These are phyloP conservation scores for Acanthosepion pharaonis DNA, from an alignment of 2,888 invertebrate species.

Conservation along the genomic window DNA sequence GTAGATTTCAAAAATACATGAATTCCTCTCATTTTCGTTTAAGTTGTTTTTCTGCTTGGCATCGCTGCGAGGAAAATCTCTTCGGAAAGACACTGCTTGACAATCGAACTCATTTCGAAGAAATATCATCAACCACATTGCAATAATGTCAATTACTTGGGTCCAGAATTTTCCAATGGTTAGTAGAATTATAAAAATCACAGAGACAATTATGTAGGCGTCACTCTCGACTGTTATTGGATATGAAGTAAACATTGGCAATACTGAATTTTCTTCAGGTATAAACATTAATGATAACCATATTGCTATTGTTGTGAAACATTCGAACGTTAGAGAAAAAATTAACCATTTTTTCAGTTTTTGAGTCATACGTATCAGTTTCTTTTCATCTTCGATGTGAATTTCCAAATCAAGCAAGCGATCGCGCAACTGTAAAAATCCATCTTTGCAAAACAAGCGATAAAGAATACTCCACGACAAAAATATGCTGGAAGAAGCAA, in stretches of 20 bases:
- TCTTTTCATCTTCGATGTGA: not conserved
- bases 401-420: not conserved
- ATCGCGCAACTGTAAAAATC: not conserved
- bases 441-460: not conserved
- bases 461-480: not conserved
- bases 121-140: not conserved
- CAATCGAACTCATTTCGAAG: not conserved
- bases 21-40: not conserved
- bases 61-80: not conserved
- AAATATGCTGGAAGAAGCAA: not conserved
- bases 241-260: not conserved
- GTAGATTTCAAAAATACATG: not conserved
- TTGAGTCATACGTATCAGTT: not conserved
- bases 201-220: not conserved
- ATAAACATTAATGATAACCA: not conserved
- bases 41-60: not conserved
- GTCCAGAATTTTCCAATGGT: not conserved
- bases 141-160: not conserved
- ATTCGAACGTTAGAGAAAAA: not conserved
- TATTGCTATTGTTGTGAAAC: not conserved
- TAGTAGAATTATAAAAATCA: not conserved
- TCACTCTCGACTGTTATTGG: not conserved
- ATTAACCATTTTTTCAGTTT: accelerated
- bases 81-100: not conserved
- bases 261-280: not conserved